Evolutionary conservation across 1,140 invertebrate genomes (phyloP), one percentile per base, ranked within the genome.

Genomic region (Onthophagus taurus): DNA sequence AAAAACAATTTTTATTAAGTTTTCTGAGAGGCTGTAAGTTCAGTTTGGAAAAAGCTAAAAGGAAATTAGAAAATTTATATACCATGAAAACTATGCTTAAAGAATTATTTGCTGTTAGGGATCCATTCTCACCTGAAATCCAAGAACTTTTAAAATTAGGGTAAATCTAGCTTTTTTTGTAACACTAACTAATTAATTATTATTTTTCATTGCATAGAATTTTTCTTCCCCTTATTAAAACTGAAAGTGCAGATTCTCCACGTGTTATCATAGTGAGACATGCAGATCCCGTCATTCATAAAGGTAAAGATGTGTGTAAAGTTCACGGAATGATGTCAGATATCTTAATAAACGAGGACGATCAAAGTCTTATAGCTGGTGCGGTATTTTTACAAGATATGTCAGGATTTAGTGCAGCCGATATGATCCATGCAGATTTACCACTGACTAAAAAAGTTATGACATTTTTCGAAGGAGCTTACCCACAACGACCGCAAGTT

Each of bases 1-100:
- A 76, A 49, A 74, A 80, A 45, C 72, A 77, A 48, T 75, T 74
- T 59, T 42, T 82, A 4, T 55, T 77, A 17, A 68, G 67, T 21
- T 78, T 80, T 55, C 60, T 83, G 18, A 65, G 80, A 1, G 72
- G 78, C 11, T 75, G 75, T 50, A 80, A 83, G 52, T 80, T 76
- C 54, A 81, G 77, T 49, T 58, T 81, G 45, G 75, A 81, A 60
- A 65, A 69, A 52, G 73, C 74, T 3, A 81, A 81, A 58, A 65
- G 74, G 45, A 77, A 78, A 52, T 52, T 81, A 6, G 78, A 81
- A 54, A 69, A 74, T 55, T 79, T 70, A 58, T 78, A 78, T 50
- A 72, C 76, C 0, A 60, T 80, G 29, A 68, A 70, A 52, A 61
- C 64, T n/a, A 54, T 72, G 13, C 64, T 77, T 21, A 78, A 78